Evolutionary conservation across 2,797 vertebrate genomes (phyloP), one percentile per base, ranked within the genome.

Genomic region (Scolopax bukidnonensis): DNA sequence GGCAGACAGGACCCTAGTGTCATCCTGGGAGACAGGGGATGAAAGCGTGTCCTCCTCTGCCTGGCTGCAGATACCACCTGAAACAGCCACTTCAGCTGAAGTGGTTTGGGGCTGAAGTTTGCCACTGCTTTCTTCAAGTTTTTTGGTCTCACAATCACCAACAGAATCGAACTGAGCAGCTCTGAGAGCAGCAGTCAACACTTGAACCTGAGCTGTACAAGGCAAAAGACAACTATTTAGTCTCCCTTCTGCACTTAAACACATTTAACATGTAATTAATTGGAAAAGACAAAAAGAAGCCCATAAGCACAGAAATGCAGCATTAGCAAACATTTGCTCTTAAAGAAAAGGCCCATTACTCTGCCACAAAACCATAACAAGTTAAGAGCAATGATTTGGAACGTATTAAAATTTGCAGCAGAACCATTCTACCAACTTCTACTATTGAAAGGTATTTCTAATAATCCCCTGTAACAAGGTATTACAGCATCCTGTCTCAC

Each of bases 161-260:
- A 97, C 96, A 33, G 98, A 98, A 97, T 99, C 99, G 24, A 99
- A 98, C 97, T 99, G 98, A 27, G 98, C 98, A 32, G 98, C 99
- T 96, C 98, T 98, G 73, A 98, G 98, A 20, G 99, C 98, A n/a
- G 99, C 99, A 48, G 99, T 99, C 85, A 99, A 93, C 56, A 99
- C 99, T 96, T 99, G 98, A 53, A 99, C 98, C 98, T 99, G 99
- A 97, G 98, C 99, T 99, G 96, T 85, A 45, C 14, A 77, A 92
- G 96, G 43, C 24, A 93, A 67, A 73, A 93, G 54, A 81, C 1
- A 3, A 25, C 16, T 71, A 68, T 48, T 87, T 54, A 78, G 45
- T 54, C 12, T 81, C 38, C 24, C 16, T 59, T 51, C 27, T 45
- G n/a, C 28, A 68, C 18, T 75, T 78, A 36, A 73, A 84, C 47